A percentile compares a stretch with the other conserved stretches of the same genome.
Conservation (phyloP, 2,113 vertebrate genomes). For the Toxostoma redivivum region DNA sequence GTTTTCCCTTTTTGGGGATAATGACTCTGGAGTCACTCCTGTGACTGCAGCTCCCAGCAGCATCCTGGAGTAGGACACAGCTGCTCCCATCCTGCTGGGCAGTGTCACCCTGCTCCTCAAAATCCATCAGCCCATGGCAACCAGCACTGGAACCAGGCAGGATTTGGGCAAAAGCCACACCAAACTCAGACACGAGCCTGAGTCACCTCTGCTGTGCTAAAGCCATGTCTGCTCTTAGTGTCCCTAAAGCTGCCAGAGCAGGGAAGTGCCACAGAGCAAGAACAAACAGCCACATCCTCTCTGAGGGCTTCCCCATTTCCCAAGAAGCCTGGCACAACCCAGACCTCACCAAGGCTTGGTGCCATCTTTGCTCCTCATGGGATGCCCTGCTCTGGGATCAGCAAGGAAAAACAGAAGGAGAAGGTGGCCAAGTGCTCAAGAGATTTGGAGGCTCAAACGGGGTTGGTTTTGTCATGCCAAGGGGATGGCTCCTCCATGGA, state of each 20-base stretch:
- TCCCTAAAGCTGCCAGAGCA: background rate
- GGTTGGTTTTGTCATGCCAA: background rate
- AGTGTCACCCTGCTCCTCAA: background rate
- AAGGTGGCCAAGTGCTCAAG: background rate
- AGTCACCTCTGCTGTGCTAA: background rate
- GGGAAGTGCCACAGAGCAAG: background rate
- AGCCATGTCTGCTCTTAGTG: fast-evolving
- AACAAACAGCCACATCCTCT: fast-evolving
- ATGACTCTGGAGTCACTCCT: background rate
- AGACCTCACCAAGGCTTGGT: background rate
- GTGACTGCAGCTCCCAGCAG: background rate
- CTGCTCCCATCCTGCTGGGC: background rate
- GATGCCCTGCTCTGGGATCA: background rate
- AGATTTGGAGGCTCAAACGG: background rate
- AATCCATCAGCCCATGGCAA: fast-evolving
- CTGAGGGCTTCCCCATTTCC: background rate
- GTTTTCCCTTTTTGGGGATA: background rate
- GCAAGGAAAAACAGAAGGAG: background rate
- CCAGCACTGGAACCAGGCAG: background rate
- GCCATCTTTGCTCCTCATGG: background rate
- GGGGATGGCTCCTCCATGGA: background rate
- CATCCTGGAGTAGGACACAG: fast-evolving
- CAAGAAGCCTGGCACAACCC: background rate
- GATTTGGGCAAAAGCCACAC: background rate
- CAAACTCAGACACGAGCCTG: fast-evolving